Evolutionary conservation across 2,797 vertebrate species (phyloP).

Genomic region (Eupleurogrammus muticus): DNA sequence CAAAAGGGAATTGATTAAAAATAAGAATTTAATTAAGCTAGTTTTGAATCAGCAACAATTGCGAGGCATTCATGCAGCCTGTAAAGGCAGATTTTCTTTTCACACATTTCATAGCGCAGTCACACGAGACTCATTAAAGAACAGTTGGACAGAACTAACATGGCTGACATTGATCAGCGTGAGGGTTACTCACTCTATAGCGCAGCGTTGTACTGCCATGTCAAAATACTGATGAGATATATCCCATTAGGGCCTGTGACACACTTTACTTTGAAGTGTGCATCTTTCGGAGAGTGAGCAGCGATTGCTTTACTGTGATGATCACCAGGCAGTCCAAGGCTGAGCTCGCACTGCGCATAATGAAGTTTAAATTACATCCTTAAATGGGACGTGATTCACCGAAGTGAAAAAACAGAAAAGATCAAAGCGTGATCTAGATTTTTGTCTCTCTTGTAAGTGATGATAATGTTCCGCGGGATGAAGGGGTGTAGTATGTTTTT

Average conservation of each 20-base stretch:
- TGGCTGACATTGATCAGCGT: slow-evolving; percentile 75
- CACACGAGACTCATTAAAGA: slow-evolving; percentile 83
- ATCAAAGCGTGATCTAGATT: slow-evolving; percentile 82
- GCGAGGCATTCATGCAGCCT: slow-evolving; percentile 58
- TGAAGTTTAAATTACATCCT: slow-evolving; percentile 81
- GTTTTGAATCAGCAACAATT: slow-evolving; percentile 78
- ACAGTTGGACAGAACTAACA: slow-evolving; percentile 62
- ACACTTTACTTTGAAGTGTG: slow-evolving; percentile 77
- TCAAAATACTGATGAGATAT: slow-evolving; percentile 72
- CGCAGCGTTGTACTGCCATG: slow-evolving; percentile 53
- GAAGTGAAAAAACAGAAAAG: slow-evolving; percentile 63
- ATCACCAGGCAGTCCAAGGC: slow-evolving; percentile 70
- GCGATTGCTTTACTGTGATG: slow-evolving; percentile 73
- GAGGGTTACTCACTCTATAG: slow-evolving; percentile 58
- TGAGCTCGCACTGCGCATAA: slow-evolving; percentile 74
- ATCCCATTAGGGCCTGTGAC: slow-evolving; percentile 64
- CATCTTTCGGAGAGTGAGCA: slow-evolving; percentile 65
- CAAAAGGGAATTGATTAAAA: slow-evolving; percentile 81
- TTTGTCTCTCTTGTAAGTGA: slow-evolving; percentile 62
- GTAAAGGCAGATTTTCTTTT: slow-evolving; percentile 68
- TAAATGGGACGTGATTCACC: slow-evolving; percentile 75
- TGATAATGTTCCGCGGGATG: slow-evolving; percentile 58
- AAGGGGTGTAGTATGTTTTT: slow-evolving; percentile 55
- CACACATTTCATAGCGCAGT: slow-evolving; percentile 67
- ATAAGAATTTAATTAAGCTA: slow-evolving; percentile 76